Base-by-base conservation (phyloP, 2,797 vertebrate genomes). In the Tapirus indicus region DNA sequence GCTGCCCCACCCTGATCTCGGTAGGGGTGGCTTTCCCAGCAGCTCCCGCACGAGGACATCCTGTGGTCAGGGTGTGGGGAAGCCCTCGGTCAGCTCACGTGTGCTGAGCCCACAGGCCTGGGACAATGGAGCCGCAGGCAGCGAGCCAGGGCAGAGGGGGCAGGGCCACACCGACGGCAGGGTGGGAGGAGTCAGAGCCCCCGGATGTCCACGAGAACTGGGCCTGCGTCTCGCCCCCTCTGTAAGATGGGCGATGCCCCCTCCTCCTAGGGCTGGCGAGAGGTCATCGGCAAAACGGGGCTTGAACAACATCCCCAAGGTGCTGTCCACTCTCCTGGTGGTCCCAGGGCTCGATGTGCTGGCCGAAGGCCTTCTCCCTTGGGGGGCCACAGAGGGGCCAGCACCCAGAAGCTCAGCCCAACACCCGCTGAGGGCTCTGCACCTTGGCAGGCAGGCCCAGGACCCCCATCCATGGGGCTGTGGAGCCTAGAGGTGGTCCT, bases 11-110 rank as follows among this genome's bases (percentile, higher is more conserved):
- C 95, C 85, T 47, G 41, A 20, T 78, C 69, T 84, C 38, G 1
- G 75, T 11, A 75, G 60, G 88, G 83, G 85, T 93, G 74, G 94
- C 97, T 97, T 98, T 98, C 97, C 98, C 97, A 96, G 84, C 92
- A 98, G 71, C 95, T 98, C 97, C 97, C 90, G 2, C 91, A 74
- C n/a, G 32, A 93, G 97, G 96, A 96, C 97, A 95, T 98, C 97
- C 97, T 97, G 94, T 91, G 93, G 92, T n/a, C 12, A 4, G 58
- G 74, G 85, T 52, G 56, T 68, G 94, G 97, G 96, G 95, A 88
- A 95, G 91, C 97, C 97, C 97, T 97, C 21, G 0, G 35, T 92
- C 93, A 6, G 95, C 68, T 96, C 96, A 94, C 94, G 32, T 89
- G 95, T 96, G 97, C 97, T 97, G 97, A 97, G 95, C 88, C 94